Evolutionary conservation across 2,113 vertebrate genomes (phyloP), one percentile per base, ranked within the genome.

Genomic region (Phalacrocorax aristotelis): DNA sequence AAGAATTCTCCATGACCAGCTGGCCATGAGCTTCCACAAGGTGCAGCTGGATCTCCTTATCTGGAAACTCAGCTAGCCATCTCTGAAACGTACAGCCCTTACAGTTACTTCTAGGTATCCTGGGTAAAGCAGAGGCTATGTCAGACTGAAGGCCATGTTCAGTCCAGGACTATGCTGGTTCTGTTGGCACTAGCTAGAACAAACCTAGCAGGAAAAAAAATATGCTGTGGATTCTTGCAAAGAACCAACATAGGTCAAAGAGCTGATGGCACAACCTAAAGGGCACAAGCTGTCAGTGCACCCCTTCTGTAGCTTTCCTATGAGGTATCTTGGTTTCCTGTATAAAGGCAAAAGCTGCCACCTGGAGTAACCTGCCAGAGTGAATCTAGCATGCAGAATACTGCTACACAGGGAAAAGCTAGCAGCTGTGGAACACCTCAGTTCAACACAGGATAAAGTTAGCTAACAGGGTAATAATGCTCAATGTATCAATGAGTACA

Each of bases 1-100:
- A 99, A 26, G 99, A 99, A 69, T 87, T 98, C 69, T 98, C 93
- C 97, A 99, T 97, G 83, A 99, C 98, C 29, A 89, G 61, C 65
- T 97, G 97, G 80, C 98, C 98, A 62, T 97, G 98, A 4, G 97
- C 97, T 68, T 99, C 98, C 10, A 98, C 95, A 89, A 98, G 97
- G 54, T 98, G 97, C 81, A 99, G 97, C 85, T 98, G 98, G 57
- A 98, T 97, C 96, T 99, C 99, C 96, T 98, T 99, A 97, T 98
- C 98, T 5, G 99, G 98, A 89, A 99, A 98, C 74, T 99, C 99
- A 27, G 96, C 98, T 62, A 99, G 96, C 42, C 98, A 97, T 95
- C 84, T 98, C 99, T 99, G 97, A 79, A 94, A 98, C 1, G 40
- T 89, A 97, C 74, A 97, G 92, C 51, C 83, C 78, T 94, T 87